These are phyloP conservation scores for Eucidaris tribuloides DNA, from an alignment of 35 echinoderm and acorn worm species.

Conservation along the genomic window DNA sequence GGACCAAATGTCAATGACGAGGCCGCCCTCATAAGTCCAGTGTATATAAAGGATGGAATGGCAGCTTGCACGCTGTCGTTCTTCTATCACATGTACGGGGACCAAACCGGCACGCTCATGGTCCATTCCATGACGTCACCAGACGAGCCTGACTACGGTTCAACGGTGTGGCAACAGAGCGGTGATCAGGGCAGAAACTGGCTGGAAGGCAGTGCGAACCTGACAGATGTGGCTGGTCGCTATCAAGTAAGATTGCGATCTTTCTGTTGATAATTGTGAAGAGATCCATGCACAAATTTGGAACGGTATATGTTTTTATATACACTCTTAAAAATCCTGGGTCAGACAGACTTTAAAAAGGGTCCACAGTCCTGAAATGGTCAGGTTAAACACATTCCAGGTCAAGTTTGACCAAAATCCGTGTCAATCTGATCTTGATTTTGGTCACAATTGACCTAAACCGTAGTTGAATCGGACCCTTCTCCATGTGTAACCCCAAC, in stretches of 20 bases:
- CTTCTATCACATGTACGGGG: conserved; percentile 92
- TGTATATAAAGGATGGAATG: conserved; percentile 47
- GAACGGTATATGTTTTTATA: neutral
- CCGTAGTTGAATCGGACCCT: neutral
- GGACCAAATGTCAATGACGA: conserved; percentile 12
- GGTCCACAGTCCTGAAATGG: neutral
- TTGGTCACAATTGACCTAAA: neutral
- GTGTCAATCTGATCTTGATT: too few species aligned
- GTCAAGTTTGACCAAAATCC: too few species aligned
- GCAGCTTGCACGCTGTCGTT: conserved; percentile 61
- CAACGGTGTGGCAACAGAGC: conserved; percentile 26
- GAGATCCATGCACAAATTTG: neutral
- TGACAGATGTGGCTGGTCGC: conserved; percentile 50
- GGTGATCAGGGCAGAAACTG: conserved; percentile 60
- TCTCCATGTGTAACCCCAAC: too few species aligned
- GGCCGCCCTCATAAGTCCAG: conserved; percentile 51
- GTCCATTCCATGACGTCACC: conserved; percentile 50
- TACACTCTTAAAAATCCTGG: too few species aligned
- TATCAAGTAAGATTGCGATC: conserved; percentile 60
- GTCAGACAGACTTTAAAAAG: neutral
- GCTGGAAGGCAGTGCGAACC: conserved; percentile 52
- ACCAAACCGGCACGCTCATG: conserved; percentile 48
- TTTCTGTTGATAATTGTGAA: neutral
- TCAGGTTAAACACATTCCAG: too few species aligned
- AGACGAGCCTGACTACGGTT: conserved; percentile 23